Conservation (phyloP, 2,888 invertebrate genomes). For the Nebria brevicollis region DNA sequence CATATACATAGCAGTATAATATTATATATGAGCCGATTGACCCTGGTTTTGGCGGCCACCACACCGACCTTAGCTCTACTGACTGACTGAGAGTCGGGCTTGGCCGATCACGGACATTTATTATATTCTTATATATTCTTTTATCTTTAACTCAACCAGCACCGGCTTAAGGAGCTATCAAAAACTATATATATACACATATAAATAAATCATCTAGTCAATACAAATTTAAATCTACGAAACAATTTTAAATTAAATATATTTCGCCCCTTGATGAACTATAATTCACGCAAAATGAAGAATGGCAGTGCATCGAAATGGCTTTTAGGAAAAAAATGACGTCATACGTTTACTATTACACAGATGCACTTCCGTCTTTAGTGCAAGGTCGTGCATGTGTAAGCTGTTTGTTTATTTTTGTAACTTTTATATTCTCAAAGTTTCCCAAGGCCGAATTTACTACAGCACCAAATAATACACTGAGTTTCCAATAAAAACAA, state of each 20-base stretch:
- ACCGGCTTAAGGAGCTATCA: background rate
- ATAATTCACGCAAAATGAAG: too few species aligned
- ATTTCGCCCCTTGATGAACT: too few species aligned
- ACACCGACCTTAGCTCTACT: constrained; percentile 53
- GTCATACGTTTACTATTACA: background rate
- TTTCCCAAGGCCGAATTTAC: background rate
- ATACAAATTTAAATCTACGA: too few species aligned
- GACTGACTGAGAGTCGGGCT: constrained; percentile 49
- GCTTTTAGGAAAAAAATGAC: background rate
- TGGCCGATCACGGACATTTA: constrained; percentile 13
- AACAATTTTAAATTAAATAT: too few species aligned
- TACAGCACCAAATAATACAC: too few species aligned
- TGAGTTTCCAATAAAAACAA: too few species aligned
- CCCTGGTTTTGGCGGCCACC: constrained; percentile 53
- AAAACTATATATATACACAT: background rate
- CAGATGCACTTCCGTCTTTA: background rate
- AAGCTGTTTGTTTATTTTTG: background rate
- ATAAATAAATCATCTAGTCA: too few species aligned
- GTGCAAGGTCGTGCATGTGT: background rate
- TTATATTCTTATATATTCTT: background rate
- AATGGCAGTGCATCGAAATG: too few species aligned
- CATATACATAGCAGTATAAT: background rate
- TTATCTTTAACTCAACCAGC: background rate
- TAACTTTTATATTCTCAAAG: background rate
- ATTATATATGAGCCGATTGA: constrained; percentile 45